Conservation (phyloP, 2,888 invertebrate species). For the Notodonta dromedarius region DNA sequence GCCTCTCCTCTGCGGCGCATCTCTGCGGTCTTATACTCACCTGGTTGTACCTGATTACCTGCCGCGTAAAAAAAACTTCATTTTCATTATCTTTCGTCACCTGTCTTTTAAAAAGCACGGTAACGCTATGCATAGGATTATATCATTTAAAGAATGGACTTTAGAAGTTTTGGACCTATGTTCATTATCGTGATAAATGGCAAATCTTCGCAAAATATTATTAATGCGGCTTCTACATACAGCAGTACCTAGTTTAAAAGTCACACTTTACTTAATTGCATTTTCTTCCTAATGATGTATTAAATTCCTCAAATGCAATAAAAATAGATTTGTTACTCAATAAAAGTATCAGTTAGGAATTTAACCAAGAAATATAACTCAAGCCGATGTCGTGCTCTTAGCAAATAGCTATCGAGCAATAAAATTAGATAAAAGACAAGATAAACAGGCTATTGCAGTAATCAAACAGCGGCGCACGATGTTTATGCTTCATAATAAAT, state of each 20-base stretch:
- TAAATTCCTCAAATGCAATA: background rate
- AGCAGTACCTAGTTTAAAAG: background rate
- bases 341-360: slow-evolving; percentile 5
- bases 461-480: slow-evolving; percentile 37
- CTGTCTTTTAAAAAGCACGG: too few relatives aligned
- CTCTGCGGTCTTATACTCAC: slow-evolving; percentile 53
- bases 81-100: too few relatives aligned
- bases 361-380: background rate
- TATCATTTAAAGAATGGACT: too few relatives aligned
- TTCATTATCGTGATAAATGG: too few relatives aligned
- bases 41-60: slow-evolving; percentile 51
- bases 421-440: slow-evolving; percentile 39
- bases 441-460: slow-evolving; percentile 41
- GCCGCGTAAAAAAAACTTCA: slow-evolving; percentile 12
- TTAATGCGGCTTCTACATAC: too few relatives aligned
- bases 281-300: background rate
- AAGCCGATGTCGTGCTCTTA: background rate
- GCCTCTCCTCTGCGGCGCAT: slow-evolving; percentile 65
- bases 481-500: slow-evolving; percentile 56
- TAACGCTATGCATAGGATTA: too few relatives aligned
- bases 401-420: slow-evolving; percentile 31
- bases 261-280: background rate
- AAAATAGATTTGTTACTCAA: slow-evolving; percentile 5
- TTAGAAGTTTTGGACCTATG: too few relatives aligned
- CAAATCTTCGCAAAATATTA: too few relatives aligned